Evolutionary conservation across 2,888 invertebrate species (phyloP).

Genomic region (Augiades crinisus): DNA sequence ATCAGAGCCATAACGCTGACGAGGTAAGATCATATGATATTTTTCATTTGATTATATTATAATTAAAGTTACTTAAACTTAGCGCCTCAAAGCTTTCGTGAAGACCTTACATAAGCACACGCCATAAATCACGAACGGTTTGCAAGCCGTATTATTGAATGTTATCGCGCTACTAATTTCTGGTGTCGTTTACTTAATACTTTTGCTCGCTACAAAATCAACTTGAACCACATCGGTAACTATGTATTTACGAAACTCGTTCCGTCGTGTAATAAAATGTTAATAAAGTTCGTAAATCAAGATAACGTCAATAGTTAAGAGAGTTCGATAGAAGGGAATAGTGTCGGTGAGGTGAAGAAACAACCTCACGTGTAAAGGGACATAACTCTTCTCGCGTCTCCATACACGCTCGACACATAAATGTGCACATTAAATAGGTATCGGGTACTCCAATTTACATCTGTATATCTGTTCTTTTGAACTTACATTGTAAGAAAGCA

Average conservation of each 20-base stretch:
- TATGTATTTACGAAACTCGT: constrained; percentile 52
- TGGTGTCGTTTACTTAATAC: constrained; percentile 16
- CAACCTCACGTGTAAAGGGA: constrained; percentile 53
- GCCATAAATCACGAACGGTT: constrained; percentile 12
- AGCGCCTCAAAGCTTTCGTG: no score
- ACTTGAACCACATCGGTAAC: constrained; percentile 36
- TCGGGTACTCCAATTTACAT: not conserved
- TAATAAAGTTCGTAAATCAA: constrained; percentile 76
- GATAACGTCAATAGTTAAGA: constrained; percentile 74
- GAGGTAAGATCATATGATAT: no score
- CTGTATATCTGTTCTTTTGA: not conserved
- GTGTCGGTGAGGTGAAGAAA: constrained; percentile 58
- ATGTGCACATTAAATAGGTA: constrained; percentile 1
- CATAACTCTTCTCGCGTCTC: constrained; percentile 53
- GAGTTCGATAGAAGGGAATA: constrained; percentile 65
- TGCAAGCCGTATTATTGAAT: constrained; percentile 14
- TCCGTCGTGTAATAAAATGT: constrained; percentile 72
- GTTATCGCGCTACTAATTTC: constrained; percentile 11
- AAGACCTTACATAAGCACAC: not conserved
- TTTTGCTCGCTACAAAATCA: constrained; percentile 18
- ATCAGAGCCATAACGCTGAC: constrained; percentile 85
- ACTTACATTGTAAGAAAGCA: no score
- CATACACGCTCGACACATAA: not conserved
- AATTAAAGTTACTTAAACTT: no score
- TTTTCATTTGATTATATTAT: no score